These are phyloP conservation scores for Latrodectus hesperus DNA, from an alignment of 2,888 invertebrate species.

Conservation along the genomic window DNA sequence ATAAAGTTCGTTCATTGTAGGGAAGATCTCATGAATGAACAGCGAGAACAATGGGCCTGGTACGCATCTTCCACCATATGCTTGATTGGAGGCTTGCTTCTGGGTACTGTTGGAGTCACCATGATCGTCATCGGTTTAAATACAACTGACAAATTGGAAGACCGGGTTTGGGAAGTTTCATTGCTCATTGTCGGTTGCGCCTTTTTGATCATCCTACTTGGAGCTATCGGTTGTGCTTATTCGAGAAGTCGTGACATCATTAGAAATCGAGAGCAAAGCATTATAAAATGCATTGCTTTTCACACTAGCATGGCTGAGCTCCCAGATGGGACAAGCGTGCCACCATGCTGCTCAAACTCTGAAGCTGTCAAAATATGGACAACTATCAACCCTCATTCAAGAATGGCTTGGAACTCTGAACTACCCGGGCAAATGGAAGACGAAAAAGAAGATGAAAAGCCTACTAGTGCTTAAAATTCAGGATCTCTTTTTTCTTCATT, in stretches of 20 bases:
- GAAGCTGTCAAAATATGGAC: constrained; percentile 66
- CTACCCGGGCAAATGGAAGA: constrained; percentile 56
- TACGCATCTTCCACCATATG: constrained; percentile 66
- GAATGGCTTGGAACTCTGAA: constrained; percentile 67
- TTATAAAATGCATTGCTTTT: constrained; percentile 66
- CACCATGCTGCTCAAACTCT: constrained; percentile 59
- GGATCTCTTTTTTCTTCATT: too few species aligned
- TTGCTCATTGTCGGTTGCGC: constrained; percentile 54
- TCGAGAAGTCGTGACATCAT: constrained; percentile 61
- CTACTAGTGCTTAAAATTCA: constrained; percentile 25
- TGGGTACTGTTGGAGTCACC: constrained; percentile 63
- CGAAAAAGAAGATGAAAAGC: constrained; percentile 51
- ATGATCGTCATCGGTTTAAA: constrained; percentile 61
- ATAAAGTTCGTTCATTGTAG: constrained; percentile 1
- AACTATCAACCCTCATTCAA: constrained; percentile 64
- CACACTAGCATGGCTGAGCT: constrained; percentile 64
- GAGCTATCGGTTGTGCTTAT: constrained; percentile 57
- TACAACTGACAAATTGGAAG: constrained; percentile 64
- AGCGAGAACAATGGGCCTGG: constrained; percentile 62
- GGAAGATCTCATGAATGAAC: constrained; percentile 56
- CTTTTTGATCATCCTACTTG: constrained; percentile 51
- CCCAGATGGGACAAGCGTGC: constrained; percentile 56
- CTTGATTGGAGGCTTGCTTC: constrained; percentile 55
- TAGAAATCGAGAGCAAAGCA: constrained; percentile 57
- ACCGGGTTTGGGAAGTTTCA: constrained; percentile 61